phyloP scores from a whole-genome alignment of 2,113 vertebrate species.

The Panthera leo region DNA sequence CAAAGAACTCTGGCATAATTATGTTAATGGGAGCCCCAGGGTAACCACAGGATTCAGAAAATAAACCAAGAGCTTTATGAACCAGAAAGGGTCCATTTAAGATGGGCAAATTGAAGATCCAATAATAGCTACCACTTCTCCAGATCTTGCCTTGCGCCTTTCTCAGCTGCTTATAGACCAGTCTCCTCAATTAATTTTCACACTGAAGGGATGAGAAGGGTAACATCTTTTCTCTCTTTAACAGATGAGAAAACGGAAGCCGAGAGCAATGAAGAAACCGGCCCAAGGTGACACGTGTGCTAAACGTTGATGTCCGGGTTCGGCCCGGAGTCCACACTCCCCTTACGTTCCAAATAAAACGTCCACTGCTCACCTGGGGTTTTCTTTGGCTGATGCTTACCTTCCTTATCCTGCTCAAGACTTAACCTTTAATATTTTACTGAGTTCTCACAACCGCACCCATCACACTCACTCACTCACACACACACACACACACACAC shows the following conservation, averaged over 20 bases:
- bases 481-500: not conserved
- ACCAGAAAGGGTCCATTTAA: not conserved
- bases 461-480: not conserved
- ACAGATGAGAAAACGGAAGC: not conserved
- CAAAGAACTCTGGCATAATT: not conserved
- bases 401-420: not conserved
- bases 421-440: not conserved
- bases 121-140: not conserved
- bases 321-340: not conserved
- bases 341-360: not conserved
- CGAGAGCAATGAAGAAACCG: not conserved
- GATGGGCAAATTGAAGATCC: not conserved
- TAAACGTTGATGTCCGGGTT: not conserved
- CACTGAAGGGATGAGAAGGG: not conserved
- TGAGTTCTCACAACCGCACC: not conserved
- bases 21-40: not conserved
- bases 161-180: not conserved
- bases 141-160: not conserved
- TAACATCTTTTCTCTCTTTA: not conserved
- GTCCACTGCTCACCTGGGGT: not conserved
- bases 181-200: not conserved
- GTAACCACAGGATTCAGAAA: conserved; percentile 21
- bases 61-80: conserved; percentile 5
- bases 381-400: not conserved
- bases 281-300: not conserved